Percentiles rank a stretch among this genome's conserved stretches.
Evolutionary conservation across 2,888 invertebrate genomes (phyloP).

Genomic region (Eristalis pertinax): DNA sequence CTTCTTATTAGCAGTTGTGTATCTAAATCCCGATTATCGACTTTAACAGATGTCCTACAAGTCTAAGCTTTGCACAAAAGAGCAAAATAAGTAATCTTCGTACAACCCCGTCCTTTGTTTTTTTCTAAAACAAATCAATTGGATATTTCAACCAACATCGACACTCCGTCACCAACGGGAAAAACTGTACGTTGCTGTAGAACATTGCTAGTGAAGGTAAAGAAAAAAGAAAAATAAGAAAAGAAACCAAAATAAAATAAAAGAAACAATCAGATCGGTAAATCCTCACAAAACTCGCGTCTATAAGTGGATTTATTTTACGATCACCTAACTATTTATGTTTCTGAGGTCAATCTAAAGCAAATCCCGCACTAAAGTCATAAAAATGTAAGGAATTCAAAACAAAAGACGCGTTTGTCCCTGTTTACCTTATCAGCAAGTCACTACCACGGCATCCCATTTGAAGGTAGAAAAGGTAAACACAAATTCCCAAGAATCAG

Average conservation of each 20-base stretch:
- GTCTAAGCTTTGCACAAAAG: too few species aligned
- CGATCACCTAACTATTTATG: constrained; percentile 1
- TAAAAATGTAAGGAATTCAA: background rate
- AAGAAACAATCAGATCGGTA: background rate
- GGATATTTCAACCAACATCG: background rate
- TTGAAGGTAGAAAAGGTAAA: background rate
- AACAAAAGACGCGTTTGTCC: background rate
- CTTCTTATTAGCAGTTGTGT: too few species aligned
- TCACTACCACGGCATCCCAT: background rate
- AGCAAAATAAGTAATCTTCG: too few species aligned
- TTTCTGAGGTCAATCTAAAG: background rate
- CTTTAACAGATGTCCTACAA: too few species aligned
- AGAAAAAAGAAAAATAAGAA: background rate
- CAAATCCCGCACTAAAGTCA: constrained; percentile 1
- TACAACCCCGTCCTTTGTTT: too few species aligned
- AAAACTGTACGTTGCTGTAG: background rate
- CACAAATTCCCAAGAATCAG: background rate
- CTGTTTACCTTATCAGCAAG: background rate
- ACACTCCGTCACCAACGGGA: background rate
- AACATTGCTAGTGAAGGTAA: background rate
- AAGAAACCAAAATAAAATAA: background rate
- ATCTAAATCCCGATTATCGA: too few species aligned
- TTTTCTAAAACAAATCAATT: background rate
- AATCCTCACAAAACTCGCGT: background rate
- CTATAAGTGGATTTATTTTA: background rate